Conservation (phyloP, 2,113 vertebrate genomes). For the Dermatemys mawii region DNA sequence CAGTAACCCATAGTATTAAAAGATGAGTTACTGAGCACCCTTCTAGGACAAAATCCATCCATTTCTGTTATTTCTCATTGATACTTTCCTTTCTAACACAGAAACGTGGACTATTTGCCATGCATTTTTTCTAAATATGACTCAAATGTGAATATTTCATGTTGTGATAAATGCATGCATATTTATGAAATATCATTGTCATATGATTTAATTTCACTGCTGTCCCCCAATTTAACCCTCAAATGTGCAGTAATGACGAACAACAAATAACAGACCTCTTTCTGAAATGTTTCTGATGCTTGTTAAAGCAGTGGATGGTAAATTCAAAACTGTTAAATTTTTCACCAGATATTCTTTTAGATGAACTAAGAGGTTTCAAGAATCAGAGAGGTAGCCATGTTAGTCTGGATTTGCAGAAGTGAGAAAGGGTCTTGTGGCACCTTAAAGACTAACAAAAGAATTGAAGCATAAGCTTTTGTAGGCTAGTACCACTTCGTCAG, state of each 20-base stretch:
- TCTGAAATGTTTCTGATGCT: not conserved
- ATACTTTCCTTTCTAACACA: constrained; percentile 31
- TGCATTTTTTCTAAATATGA: constrained; percentile 43
- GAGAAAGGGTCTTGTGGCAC: too few species aligned
- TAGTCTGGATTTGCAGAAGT: too few species aligned
- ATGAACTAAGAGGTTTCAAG: too few species aligned
- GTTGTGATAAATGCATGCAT: too few species aligned
- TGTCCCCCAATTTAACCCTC: not conserved
- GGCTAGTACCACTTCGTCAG: too few species aligned
- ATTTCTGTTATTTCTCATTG: constrained; percentile 9
- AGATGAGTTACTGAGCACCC: not conserved
- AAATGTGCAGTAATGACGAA: not conserved
- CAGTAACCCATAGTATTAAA: not conserved
- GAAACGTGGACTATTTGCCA: constrained; percentile 34
- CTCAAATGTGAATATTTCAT: constrained; percentile 42
- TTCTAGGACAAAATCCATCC: not conserved
- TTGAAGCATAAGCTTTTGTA: too few species aligned
- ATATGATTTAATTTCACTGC: constrained; percentile 44
- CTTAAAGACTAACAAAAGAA: too few species aligned
- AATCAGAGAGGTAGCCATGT: too few species aligned
- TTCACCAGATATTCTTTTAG: too few species aligned
- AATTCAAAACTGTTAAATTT: not conserved
- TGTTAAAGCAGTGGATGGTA: not conserved
- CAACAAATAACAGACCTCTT: not conserved
- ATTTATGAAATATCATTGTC: constrained; percentile 34